Percentiles rank a stretch among this genome's conserved stretches.
These are phyloP conservation scores for Noctua janthe DNA, from an alignment of 2,888 invertebrate species.

Conservation along the genomic window DNA sequence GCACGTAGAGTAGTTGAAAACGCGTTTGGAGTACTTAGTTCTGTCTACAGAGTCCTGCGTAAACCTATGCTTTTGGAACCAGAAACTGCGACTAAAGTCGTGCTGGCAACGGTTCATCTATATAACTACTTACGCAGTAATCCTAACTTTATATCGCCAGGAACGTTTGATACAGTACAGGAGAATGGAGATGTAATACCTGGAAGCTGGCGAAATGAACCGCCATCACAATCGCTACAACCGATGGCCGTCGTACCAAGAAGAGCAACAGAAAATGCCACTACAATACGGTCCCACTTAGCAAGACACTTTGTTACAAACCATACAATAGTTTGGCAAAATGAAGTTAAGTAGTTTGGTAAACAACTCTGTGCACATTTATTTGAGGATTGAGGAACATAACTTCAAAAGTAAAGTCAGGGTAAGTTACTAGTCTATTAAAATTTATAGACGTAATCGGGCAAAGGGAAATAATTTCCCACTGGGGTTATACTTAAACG, in stretches of 20 bases:
- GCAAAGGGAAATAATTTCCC: too few species aligned
- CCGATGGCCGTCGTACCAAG: conserved; percentile 62
- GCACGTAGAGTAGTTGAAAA: conserved; percentile 31
- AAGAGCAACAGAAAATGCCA: conserved; percentile 47
- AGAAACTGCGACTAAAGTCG: conserved; percentile 60
- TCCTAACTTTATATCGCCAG: conserved; percentile 21
- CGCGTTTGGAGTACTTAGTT: conserved; percentile 51
- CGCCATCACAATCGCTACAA: conserved; percentile 53
- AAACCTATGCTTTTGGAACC: conserved; percentile 65
- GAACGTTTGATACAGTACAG: conserved; percentile 57
- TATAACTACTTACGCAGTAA: conserved; percentile 58
- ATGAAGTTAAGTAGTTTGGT: too few species aligned
- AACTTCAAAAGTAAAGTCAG: too few species aligned
- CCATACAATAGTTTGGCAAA: too few species aligned
- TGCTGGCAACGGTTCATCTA: conserved; percentile 57
- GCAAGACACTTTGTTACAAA: too few species aligned
- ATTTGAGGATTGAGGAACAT: too few species aligned
- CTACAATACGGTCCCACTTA: too few species aligned
- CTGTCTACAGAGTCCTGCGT: conserved; percentile 53
- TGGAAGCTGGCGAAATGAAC: conserved; percentile 67
- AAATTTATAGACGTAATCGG: too few species aligned
- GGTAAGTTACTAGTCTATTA: too few species aligned
- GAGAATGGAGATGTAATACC: conserved; percentile 59
- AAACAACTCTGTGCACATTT: too few species aligned
- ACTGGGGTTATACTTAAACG: too few species aligned